Evolutionary conservation across 1,140 invertebrate genomes (phyloP).

Genomic region (Drosophila bifasciata): DNA sequence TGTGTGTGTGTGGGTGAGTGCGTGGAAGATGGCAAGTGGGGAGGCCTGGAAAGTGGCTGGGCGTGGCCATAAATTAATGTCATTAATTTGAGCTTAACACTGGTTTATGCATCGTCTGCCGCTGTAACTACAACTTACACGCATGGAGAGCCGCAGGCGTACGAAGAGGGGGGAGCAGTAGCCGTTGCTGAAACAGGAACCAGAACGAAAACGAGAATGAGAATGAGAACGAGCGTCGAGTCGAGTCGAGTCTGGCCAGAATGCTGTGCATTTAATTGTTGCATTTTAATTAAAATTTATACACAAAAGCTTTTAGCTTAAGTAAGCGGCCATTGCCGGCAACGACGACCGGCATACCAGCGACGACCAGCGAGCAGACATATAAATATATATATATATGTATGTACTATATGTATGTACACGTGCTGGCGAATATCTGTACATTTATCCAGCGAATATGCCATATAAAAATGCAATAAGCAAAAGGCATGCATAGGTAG

Average conservation of each 20-base stretch:
- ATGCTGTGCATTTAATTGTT: conserved; percentile 63
- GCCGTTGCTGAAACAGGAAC: conserved; percentile 17
- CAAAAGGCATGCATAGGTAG: conserved; percentile 61
- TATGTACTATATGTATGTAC: conserved; percentile 12
- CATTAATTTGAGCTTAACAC: conserved; percentile 79
- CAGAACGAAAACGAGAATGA: conserved; percentile 1
- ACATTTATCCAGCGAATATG: conserved; percentile 16
- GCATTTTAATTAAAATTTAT: conserved; percentile 74
- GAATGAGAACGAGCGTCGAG: conserved; percentile 1
- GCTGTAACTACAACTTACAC: conserved; percentile 65
- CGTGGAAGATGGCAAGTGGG: background rate
- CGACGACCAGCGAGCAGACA: conserved; percentile 26
- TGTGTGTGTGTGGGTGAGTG: too few relatives aligned
- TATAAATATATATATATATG: conserved; percentile 24
- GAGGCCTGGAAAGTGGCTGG: background rate
- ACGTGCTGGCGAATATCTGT: background rate
- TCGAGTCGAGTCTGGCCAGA: conserved; percentile 22
- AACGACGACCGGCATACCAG: conserved; percentile 3
- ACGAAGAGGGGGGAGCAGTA: background rate
- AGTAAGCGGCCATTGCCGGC: conserved; percentile 65
- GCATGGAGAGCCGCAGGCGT: conserved; percentile 46
- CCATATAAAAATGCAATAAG: conserved; percentile 56
- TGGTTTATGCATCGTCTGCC: conserved; percentile 70
- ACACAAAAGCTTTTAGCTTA: conserved; percentile 82
- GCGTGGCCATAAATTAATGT: conserved; percentile 71